Evolutionary conservation across 1,140 invertebrate species (phyloP).

Genomic region (Coptotermes formosanus): DNA sequence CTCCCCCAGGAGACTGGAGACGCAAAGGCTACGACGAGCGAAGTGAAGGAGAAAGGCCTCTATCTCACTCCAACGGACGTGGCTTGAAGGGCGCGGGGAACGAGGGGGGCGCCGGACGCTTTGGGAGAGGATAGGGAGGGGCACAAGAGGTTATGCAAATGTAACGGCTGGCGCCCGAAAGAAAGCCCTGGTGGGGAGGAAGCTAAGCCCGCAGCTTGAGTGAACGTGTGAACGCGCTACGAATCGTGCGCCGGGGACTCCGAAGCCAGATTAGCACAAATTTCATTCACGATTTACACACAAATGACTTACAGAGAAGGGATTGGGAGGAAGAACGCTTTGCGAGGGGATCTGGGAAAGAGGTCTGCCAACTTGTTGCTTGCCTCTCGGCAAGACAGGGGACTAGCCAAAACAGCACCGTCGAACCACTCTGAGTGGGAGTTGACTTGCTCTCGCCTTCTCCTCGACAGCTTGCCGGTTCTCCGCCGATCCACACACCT

Average conservation of each 20-base stretch:
- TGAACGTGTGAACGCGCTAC: background rate
- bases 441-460: background rate
- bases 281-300: conserved; percentile 36
- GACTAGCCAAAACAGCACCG: background rate
- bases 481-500: background rate
- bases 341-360: background rate
- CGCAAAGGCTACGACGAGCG: background rate
- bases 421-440: background rate
- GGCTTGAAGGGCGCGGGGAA: background rate
- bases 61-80: background rate
- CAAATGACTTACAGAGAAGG: conserved; percentile 31
- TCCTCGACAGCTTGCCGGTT: background rate
- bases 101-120: background rate
- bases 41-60: conserved; percentile 20
- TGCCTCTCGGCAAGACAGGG: background rate
- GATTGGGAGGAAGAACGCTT: background rate
- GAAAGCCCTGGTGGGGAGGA: background rate
- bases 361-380: conserved; percentile 31
- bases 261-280: conserved; percentile 30
- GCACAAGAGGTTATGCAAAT: conserved; percentile 4
- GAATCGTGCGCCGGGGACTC: background rate
- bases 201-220: background rate
- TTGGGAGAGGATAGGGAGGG: background rate
- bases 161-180: background rate
- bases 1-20: conserved; percentile 6